Conservation (phyloP, 2,888 invertebrate genomes). For the Oscheius sp. region DNA sequence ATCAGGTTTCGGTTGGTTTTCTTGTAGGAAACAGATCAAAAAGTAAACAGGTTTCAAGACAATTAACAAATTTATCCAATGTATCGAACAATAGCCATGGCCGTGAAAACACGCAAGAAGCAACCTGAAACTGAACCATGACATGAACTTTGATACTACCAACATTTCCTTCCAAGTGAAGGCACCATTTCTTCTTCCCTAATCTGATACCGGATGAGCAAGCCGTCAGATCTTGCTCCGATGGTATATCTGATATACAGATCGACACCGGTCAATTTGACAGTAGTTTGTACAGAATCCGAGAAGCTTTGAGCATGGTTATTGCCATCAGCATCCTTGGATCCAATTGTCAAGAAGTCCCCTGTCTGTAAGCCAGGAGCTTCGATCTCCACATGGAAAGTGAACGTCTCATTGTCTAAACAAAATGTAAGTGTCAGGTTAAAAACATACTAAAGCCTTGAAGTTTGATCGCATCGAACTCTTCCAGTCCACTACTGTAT, state of each 20-base stretch:
- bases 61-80: no score
- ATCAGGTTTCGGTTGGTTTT: no score
- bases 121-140: no score
- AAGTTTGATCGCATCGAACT: constrained; percentile 1
- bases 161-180: no score
- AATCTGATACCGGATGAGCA: neutral
- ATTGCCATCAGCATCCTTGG: neutral
- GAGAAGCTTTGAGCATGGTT: neutral
- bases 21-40: no score
- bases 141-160: no score
- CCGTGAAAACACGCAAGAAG: no score
- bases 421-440: neutral
- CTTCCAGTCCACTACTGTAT: neutral
- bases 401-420: constrained; percentile 2
- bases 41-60: no score
- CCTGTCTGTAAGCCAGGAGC: neutral
- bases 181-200: no score
- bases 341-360: neutral
- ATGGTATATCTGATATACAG: constrained; percentile 3
- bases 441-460: neutral
- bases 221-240: neutral
- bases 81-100: no score
- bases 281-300: neutral
- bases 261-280: neutral
- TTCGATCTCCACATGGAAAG: neutral